phyloP scores from a whole-genome alignment of 2,113 vertebrate species.

The Haliaeetus leucogaster region DNA sequence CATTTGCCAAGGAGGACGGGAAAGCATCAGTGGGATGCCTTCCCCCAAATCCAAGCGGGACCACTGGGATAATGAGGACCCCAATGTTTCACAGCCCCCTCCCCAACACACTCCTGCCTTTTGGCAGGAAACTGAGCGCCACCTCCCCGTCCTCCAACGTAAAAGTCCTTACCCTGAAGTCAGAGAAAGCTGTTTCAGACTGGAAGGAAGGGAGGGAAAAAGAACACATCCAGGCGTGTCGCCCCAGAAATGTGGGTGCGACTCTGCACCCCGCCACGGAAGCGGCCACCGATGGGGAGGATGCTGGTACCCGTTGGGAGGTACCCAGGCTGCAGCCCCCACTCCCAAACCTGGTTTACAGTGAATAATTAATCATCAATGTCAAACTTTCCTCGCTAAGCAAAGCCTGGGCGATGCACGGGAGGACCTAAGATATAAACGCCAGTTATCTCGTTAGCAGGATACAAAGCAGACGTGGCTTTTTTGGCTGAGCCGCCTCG shows the following conservation, averaged over 20 bases:
- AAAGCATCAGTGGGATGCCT: neutral
- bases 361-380: neutral
- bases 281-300: rapidly evolving
- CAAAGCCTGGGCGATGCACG: rapidly evolving
- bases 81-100: neutral
- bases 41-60: neutral
- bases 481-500: neutral
- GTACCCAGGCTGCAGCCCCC: neutral
- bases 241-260: neutral
- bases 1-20: neutral
- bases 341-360: neutral
- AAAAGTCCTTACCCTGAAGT: neutral
- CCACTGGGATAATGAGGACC: rapidly evolving
- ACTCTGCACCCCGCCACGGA: rapidly evolving
- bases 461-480: neutral
- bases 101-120: rapidly evolving
- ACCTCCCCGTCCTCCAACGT: neutral
- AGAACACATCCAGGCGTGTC: neutral
- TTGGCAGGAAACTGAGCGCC: neutral
- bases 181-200: neutral
- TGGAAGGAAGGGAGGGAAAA: neutral
- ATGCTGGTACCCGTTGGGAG: neutral
- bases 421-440: neutral
- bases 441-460: rapidly evolving
- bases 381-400: neutral